A percentile compares a stretch with the other conserved stretches of the same genome.
Conservation (phyloP, 2,888 invertebrate species). For the Epinotia demarniana region DNA sequence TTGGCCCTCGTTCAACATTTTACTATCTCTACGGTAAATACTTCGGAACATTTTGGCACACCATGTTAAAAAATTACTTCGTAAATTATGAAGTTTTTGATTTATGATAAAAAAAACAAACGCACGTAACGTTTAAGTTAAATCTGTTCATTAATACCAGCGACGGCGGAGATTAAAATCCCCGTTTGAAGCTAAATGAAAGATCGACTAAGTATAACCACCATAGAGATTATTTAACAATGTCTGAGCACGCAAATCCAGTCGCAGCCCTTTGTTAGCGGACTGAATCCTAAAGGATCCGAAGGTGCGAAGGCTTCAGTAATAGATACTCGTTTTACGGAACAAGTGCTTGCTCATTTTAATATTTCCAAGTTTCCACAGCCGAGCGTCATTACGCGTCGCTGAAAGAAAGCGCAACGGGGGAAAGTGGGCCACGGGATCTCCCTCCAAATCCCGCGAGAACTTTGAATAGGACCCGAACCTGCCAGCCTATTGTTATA, state of each 20-base stretch:
- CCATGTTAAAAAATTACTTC: slow-evolving; percentile 22
- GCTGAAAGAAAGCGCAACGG: slow-evolving; percentile 70
- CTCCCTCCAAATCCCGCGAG: slow-evolving; percentile 69
- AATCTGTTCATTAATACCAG: neutral
- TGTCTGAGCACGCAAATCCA: slow-evolving; percentile 46
- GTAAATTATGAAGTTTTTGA: slow-evolving; percentile 31
- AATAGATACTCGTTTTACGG: slow-evolving; percentile 76
- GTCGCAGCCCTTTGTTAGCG: slow-evolving; percentile 52
- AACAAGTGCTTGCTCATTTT: slow-evolving; percentile 83
- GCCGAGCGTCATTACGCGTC: slow-evolving; percentile 76
- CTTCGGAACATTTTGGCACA: slow-evolving; percentile 38
- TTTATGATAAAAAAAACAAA: slow-evolving; percentile 34
- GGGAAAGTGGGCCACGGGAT: slow-evolving; percentile 73
- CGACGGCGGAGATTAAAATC: neutral
- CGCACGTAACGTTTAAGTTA: slow-evolving; percentile 2
- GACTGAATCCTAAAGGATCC: slow-evolving; percentile 56
- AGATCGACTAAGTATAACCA: neutral
- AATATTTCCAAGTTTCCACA: slow-evolving; percentile 79
- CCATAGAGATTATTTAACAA: neutral
- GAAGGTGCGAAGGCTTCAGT: slow-evolving; percentile 74
- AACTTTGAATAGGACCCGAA: slow-evolving; percentile 48
- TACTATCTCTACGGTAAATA: slow-evolving; percentile 34
- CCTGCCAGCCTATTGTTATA: slow-evolving; percentile 71
- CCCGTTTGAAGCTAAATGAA: neutral
- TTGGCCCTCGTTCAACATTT: slow-evolving; percentile 44